Evolutionary conservation across 2,113 vertebrate species (phyloP).

Genomic region (Notothenia coriiceps): DNA sequence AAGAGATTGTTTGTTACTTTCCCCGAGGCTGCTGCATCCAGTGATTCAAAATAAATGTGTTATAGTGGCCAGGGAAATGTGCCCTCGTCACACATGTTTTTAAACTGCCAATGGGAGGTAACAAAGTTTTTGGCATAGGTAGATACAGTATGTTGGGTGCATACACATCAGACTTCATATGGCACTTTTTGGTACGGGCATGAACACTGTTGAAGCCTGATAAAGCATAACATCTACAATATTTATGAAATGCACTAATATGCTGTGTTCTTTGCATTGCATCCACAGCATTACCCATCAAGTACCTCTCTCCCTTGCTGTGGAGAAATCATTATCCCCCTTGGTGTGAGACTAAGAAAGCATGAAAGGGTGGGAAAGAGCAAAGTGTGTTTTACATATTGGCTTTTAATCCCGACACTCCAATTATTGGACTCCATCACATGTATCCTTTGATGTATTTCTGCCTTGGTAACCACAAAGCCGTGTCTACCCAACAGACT

Average conservation of each 20-base stretch:
- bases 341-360: constrained; percentile 74
- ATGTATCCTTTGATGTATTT: constrained; percentile 76
- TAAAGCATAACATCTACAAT: constrained; percentile 23
- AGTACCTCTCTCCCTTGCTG: constrained; percentile 43
- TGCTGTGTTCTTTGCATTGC: constrained; percentile 35
- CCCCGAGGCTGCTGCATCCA: constrained; percentile 58
- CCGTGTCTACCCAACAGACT: constrained; percentile 42
- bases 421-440: constrained; percentile 80
- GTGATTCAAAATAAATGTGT: constrained; percentile 53
- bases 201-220: constrained; percentile 38
- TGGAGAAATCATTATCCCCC: constrained; percentile 71
- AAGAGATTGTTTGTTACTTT: constrained; percentile 67
- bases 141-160: constrained; percentile 42
- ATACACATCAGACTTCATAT: constrained; percentile 21
- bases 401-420: constrained; percentile 74
- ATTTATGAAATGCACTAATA: constrained; percentile 41
- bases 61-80: constrained; percentile 51
- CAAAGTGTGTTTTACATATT: constrained; percentile 72
- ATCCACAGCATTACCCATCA: constrained; percentile 45
- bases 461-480: constrained; percentile 68
- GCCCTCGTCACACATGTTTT: constrained; percentile 51
- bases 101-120: constrained; percentile 59
- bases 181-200: constrained; percentile 1
- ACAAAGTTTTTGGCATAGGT: constrained; percentile 60
- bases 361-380: constrained; percentile 68